A percentile compares a stretch with the other conserved stretches of the same genome.
Conservation (phyloP, 64 coral and sea anemone genomes). For the Stylophora pistillata region DNA sequence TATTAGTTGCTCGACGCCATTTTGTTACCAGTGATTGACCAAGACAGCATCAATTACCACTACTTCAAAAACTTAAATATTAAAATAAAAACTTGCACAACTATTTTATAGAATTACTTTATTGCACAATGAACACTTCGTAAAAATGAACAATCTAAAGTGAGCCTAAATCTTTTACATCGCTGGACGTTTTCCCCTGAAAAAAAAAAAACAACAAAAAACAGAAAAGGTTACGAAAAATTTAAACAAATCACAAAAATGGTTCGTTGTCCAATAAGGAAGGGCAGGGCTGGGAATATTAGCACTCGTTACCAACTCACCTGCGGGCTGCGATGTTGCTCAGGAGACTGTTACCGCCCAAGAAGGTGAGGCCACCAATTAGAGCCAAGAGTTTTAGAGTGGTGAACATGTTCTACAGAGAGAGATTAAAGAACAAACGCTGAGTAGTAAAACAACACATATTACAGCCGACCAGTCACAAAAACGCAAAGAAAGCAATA, state of each 20-base stretch:
- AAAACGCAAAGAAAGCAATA: not conserved
- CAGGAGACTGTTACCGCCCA: constrained; percentile 87
- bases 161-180: constrained; percentile 24
- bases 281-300: not conserved
- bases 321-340: constrained; percentile 80
- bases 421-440: not conserved
- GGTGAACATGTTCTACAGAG: constrained; percentile 90
- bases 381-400: constrained; percentile 91
- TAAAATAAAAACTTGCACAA: no score
- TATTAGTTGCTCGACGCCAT: no score
- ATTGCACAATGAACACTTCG: constrained; percentile 28
- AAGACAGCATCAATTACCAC: no score
- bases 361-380: constrained; percentile 82
- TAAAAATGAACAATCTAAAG: constrained; percentile 48
- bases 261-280: not conserved
- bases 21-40: no score
- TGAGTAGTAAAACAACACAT: not conserved
- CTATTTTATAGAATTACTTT: constrained; percentile 49
- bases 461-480: no score
- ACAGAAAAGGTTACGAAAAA: not conserved
- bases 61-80: no score
- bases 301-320: constrained; percentile 45
- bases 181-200: constrained; percentile 32
- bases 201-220: not conserved
- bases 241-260: not conserved